Evolutionary conservation across 1,140 invertebrate genomes (phyloP), one percentile per base, ranked within the genome.

Genomic region (Listronotus oregonensis): DNA sequence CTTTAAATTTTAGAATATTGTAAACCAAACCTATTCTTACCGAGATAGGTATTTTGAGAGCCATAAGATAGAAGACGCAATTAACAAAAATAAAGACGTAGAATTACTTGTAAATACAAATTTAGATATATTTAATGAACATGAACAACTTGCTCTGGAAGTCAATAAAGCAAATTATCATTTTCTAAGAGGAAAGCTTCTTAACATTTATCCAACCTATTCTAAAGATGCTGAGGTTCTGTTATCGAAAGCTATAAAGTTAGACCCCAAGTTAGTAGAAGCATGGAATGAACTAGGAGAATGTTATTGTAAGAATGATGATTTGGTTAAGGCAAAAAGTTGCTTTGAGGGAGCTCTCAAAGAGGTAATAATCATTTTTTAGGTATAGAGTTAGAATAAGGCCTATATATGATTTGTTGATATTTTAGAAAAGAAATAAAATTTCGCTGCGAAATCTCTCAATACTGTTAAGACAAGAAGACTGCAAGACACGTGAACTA

Each of bases 231-330:
- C 91, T 0, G 86, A 89, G 66, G 88, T 91, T 70, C 81, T 85
- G 31, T 79, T 95, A 17, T 90, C 90, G 31, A 92, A 92, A 81
- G 89, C 92, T 47, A 89, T 95, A 0, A 95, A 95, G 81, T 80
- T 95, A 14, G 89, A 94, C 76, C 92, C 92, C 11, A 90, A 89
- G 68, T 80, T 90, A 57, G 84, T 91, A 0, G 89, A 92, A 62
- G 93, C 92, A 6, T 96, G 93, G 93, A 95, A 95, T 77, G 89
- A 94, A 76, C 81, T 96, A 9, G 94, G 93, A 6, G 92, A 94
- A 78, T 93, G 90, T 78, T 94, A 93, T 78, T 95, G 91, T 88
- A 95, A 95, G 78, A 91, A 91, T 78, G 85, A 89, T 73, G 90
- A 94, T 75, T 81, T 94, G 21, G 82, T 86, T 70, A 88, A 91